Conservation (phyloP, 1,140 invertebrate genomes). For the Gryon sp. region DNA sequence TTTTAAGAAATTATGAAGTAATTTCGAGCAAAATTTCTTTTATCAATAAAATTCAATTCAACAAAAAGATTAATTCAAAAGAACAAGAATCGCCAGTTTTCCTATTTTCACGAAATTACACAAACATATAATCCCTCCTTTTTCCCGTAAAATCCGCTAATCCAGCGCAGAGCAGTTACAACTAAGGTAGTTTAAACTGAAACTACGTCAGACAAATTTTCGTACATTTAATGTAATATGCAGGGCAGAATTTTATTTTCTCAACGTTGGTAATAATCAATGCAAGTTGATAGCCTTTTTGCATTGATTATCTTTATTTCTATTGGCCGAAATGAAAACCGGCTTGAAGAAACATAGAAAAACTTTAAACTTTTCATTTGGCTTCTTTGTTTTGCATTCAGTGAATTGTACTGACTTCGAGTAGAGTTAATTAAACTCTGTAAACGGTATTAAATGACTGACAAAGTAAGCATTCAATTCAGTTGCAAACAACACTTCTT, state of each 20-base stretch:
- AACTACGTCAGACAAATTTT: constrained; percentile 35
- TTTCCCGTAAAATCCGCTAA: too few species aligned
- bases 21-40: too few species aligned
- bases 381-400: constrained; percentile 2
- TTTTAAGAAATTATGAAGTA: too few species aligned
- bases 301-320: constrained; percentile 30
- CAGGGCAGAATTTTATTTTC: constrained; percentile 28
- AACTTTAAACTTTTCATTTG: constrained; percentile 14
- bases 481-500: too few species aligned
- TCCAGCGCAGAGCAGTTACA: too few species aligned
- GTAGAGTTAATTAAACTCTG: constrained; percentile 26
- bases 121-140: too few species aligned
- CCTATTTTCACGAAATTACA: too few species aligned
- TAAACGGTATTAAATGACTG: constrained; percentile 18
- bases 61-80: too few species aligned
- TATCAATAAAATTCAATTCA: too few species aligned
- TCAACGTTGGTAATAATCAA: constrained; percentile 30
- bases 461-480: constrained; percentile 14
- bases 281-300: constrained; percentile 12
- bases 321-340: constrained; percentile 14
- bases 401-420: neutral
- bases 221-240: constrained; percentile 38
- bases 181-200: too few species aligned
- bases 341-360: constrained; percentile 17
- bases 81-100: too few species aligned